Evolutionary conservation across 1,140 invertebrate genomes (phyloP), one percentile per base, ranked within the genome.

Genomic region (Tetramorium simillimum): DNA sequence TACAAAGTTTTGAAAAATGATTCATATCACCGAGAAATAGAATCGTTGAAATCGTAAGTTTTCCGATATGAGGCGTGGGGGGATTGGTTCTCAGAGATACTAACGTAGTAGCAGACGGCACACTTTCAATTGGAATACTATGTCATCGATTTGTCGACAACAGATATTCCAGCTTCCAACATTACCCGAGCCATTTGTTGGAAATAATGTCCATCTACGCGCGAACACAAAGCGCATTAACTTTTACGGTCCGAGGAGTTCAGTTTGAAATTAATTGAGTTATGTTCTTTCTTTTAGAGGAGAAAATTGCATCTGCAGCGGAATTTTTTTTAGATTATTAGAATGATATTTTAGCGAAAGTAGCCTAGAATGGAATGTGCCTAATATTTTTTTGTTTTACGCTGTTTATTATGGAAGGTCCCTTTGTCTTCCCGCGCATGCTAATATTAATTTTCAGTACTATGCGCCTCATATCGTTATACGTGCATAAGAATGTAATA

Each of bases 61-160:
- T 81, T 70, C 65, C 65, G 21, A 70, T 81, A 81, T 49, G 65
- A 56, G 21, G 21, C 0, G 2, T 2, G 49, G 18, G 37, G 37
- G 10, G 14, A 40, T 81, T 81, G 78, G 65, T 70, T 70, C 21
- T n/a, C 24, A 37, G 69, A 62, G 51, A 53, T 76, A 60, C 37
- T 62, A 76, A 75, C 33, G 69, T 14, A 24, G 21, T 49, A 24
- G 24, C 16, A 62, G 24, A 62, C 40, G 43, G 53, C 10, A 43
- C 40, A 51, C 46, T 76, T 75, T n/a, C 72, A 63, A 77, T 76
- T 73, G 43, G 53, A 46, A 62, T 85, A 60, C 69, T 77, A 62
- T 33, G 56, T 75, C 72, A 85, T 85, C 40, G 72, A 85, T 85
- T 85, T 85, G 69, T 76, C 56, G 72, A 24, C 81, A 43, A 76